phyloP scores from a whole-genome alignment of 2,888 invertebrate species.

The Euclidia mi region DNA sequence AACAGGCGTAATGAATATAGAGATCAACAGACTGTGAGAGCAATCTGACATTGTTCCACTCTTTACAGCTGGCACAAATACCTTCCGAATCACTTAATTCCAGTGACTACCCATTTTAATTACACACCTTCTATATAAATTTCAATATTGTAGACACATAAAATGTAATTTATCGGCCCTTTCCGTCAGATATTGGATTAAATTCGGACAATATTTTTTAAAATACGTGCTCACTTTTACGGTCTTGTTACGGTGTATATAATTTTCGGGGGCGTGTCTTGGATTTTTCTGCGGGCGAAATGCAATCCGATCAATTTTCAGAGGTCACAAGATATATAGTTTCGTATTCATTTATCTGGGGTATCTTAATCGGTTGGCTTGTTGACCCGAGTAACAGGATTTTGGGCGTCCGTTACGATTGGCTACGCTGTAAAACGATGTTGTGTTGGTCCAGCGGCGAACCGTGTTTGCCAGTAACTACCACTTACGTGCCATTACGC shows the following conservation, averaged over 20 bases:
- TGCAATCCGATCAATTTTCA: conserved; percentile 76
- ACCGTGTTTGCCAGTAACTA: conserved; percentile 54
- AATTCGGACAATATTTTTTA: conserved; percentile 28
- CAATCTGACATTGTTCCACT: conserved; percentile 23
- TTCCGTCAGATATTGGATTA: conserved; percentile 16
- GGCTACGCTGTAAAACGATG: conserved; percentile 57
- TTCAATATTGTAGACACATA: conserved; percentile 26
- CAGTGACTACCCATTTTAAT: conserved; percentile 44
- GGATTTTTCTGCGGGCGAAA: conserved; percentile 59
- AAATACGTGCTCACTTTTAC: conserved; percentile 30
- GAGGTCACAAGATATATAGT: conserved; percentile 75
- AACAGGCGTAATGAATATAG: conserved; percentile 13
- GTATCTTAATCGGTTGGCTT: conserved; percentile 75
- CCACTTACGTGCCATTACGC: conserved; percentile 60
- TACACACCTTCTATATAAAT: conserved; percentile 22
- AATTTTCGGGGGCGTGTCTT: conserved; percentile 74
- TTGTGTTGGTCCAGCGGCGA: conserved; percentile 54
- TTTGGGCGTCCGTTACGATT: conserved; percentile 71
- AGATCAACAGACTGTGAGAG: conserved; percentile 10
- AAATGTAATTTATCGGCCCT: conserved; percentile 37
- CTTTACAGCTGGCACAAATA: conserved; percentile 29
- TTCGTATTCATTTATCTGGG: conserved; percentile 69
- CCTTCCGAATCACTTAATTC: conserved; percentile 43
- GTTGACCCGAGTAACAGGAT: conserved; percentile 74
- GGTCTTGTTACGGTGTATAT: conserved; percentile 48